Base-by-base conservation (phyloP, 2,888 invertebrate genomes). In the Auanema sp. region DNA sequence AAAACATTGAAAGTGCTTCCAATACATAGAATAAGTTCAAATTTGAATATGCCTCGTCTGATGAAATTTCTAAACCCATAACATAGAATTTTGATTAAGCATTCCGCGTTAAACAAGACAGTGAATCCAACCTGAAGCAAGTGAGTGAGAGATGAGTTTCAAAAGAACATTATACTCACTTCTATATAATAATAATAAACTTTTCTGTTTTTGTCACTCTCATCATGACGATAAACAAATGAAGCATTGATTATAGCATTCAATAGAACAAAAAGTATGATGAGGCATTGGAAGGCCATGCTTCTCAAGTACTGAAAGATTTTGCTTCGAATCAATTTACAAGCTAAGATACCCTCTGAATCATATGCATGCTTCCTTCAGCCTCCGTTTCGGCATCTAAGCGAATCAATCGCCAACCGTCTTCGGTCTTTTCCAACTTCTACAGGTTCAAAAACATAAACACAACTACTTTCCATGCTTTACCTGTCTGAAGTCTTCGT, bases 61-160 rank as follows among this genome's bases (percentile, higher is more conserved):
- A 75, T 68, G 42, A 74, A 76, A 12, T 63, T 66, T 25, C 58
- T 60, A 60, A 72, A 91, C 6, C 98, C 97, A 59, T 97, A 88
- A 84, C 97, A 98, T 90, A 95, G 94, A 75, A 98, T 92, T 87
- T 99, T 99, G 83, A 98, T 93, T 47, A 96, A 84, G 0, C 94
- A 93, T 86, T 99, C 98, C 70, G 97, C 86, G 84, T 95, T 91
- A 83, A 99, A 89, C 73, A 98, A 89, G 64, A 93, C 89, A 0
- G 98, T 98, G 84, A 98, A 98, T 0, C 91, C 92, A 71, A 95
- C 90, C 89, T 91, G 85, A 60, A 57, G 59, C 18, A 0, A n/a
- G 11, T 0, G 1, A 23, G n/a, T 52, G 5, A 47, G 3, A 47
- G 4, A 3, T 5, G 21, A 18, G 47, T 43, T 12, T 43, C n/a